Evolutionary conservation across 2,888 invertebrate genomes (phyloP).

Genomic region (Drosophila buzzatii): DNA sequence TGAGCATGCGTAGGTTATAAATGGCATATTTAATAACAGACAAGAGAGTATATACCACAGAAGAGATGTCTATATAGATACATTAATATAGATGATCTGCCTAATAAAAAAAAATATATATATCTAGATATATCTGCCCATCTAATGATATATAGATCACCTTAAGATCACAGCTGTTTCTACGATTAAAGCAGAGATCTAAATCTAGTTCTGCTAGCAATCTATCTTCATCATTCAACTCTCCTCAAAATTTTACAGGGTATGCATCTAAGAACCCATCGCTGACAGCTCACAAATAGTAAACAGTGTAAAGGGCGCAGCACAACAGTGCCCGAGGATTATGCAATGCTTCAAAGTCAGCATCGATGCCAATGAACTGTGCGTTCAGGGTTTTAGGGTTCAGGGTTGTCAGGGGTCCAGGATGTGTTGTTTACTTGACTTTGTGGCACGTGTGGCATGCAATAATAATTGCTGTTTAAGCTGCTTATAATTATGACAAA

Average conservation of each 20-base stretch:
- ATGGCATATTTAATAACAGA: background rate
- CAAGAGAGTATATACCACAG: too few species aligned
- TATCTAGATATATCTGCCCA: too few species aligned
- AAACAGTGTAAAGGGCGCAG: background rate
- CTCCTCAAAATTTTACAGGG: background rate
- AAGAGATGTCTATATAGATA: too few species aligned
- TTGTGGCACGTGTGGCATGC: conserved; percentile 42
- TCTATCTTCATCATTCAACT: background rate
- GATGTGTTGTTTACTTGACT: conserved; percentile 36
- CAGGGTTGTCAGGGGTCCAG: conserved; percentile 17
- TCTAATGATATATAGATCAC: too few species aligned
- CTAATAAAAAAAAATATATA: too few species aligned
- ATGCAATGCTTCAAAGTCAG: conserved; percentile 32
- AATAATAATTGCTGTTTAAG: conserved; percentile 12
- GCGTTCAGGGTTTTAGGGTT: background rate
- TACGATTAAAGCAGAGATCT: too few species aligned
- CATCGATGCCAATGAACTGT: conserved; percentile 42
- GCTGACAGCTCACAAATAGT: conserved; percentile 8
- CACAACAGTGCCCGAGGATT: conserved; percentile 31
- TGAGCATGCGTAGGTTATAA: background rate
- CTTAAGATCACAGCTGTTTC: too few species aligned
- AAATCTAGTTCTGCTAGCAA: too few species aligned
- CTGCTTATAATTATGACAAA: conserved; percentile 4
- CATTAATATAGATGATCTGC: too few species aligned
- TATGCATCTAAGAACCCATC: background rate